These are phyloP conservation scores for Poeciliopsis infans DNA, from an alignment of 2,797 vertebrate genomes.

Conservation along the genomic window DNA sequence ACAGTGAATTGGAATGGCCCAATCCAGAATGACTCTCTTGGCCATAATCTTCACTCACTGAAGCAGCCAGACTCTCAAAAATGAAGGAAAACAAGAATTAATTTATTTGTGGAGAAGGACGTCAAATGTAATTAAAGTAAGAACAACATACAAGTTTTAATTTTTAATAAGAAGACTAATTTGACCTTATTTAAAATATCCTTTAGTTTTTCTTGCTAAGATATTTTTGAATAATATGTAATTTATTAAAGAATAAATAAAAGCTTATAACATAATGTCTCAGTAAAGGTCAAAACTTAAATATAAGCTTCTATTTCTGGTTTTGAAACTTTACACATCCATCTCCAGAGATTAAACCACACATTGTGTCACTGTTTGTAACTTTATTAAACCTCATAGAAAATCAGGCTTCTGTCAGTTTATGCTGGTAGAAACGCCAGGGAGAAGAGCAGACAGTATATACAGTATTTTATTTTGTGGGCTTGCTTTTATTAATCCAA, in stretches of 20 bases:
- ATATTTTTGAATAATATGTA: neutral
- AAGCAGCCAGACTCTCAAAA: neutral
- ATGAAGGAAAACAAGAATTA: neutral
- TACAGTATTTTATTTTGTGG: neutral
- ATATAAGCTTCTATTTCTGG: neutral
- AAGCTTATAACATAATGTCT: neutral
- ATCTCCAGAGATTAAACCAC: too few relatives aligned
- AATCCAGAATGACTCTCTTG: neutral
- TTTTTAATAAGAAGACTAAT: neutral
- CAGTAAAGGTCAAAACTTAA: neutral
- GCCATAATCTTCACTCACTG: neutral
- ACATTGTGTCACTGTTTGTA: neutral
- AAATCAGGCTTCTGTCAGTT: neutral
- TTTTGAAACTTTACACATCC: neutral
- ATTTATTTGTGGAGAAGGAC: neutral
- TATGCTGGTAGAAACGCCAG: neutral
- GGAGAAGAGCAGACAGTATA: neutral
- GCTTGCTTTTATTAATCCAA: neutral
- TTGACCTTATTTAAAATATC: neutral
- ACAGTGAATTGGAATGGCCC: neutral
- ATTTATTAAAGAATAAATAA: neutral
- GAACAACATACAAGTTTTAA: neutral
- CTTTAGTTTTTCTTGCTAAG: neutral
- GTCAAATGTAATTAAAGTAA: neutral
- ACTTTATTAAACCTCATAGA: neutral